Percentiles rank a stretch among this genome's conserved stretches.
These are phyloP conservation scores for Tyria jacobaeae DNA, from an alignment of 2,888 invertebrate genomes.

Conservation along the genomic window DNA sequence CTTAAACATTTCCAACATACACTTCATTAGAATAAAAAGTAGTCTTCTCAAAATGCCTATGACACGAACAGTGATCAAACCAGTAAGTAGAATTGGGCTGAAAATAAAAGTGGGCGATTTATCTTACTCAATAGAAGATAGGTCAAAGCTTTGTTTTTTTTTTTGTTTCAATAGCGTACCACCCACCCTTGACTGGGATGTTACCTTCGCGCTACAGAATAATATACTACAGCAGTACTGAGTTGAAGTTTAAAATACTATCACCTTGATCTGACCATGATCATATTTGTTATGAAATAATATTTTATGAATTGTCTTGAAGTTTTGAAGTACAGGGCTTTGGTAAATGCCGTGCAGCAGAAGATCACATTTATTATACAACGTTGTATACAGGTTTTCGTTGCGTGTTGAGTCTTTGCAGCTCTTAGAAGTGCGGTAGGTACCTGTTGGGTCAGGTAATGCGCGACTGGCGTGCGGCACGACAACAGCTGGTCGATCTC, in stretches of 20 bases:
- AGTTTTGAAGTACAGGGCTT: background rate
- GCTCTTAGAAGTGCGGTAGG: conserved; percentile 3
- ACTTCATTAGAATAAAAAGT: too few relatives aligned
- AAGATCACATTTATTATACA: background rate
- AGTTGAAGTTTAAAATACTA: background rate
- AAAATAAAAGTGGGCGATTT: too few relatives aligned
- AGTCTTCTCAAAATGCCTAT: too few relatives aligned
- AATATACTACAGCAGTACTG: background rate
- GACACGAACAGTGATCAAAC: too few relatives aligned
- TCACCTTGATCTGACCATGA: too few relatives aligned
- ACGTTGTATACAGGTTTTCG: background rate
- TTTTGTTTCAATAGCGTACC: too few relatives aligned
- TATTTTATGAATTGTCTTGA: background rate
- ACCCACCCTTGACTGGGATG: too few relatives aligned
- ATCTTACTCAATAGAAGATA: too few relatives aligned
- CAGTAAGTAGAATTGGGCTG: too few relatives aligned
- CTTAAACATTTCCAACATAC: too few relatives aligned
- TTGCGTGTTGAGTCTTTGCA: background rate
- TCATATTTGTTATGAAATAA: background rate
- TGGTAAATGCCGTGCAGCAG: background rate
- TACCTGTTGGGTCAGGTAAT: conserved; percentile 1
- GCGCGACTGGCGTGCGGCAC: conserved; percentile 1
- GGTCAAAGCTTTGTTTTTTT: too few relatives aligned
- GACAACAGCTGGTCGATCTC: conserved; percentile 1
- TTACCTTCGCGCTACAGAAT: too few relatives aligned